A percentile compares a stretch with the other conserved stretches of the same genome.
Conservation (phyloP, 2,888 invertebrate species). For the Nomada fucata region DNA sequence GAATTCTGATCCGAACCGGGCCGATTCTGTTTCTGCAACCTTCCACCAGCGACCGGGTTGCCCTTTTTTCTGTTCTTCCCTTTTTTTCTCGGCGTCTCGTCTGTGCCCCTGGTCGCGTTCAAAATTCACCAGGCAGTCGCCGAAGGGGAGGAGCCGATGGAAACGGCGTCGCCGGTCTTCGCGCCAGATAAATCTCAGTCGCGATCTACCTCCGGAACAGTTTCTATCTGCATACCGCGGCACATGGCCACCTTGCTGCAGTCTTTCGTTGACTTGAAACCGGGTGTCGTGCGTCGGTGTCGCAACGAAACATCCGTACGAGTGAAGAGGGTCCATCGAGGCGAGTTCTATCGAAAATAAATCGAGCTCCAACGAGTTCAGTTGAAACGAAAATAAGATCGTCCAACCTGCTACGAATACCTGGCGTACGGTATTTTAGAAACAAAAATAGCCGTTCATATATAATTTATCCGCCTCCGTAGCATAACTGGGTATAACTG, state of each 20-base stretch:
- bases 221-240: slow-evolving; percentile 58
- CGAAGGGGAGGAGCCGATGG: slow-evolving; percentile 53
- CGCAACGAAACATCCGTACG: not conserved
- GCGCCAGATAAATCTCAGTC: slow-evolving; percentile 75
- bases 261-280: not conserved
- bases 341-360: not conserved
- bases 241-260: slow-evolving; percentile 13
- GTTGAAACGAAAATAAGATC: too few relatives aligned
- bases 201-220: slow-evolving; percentile 71
- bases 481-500: slow-evolving; percentile 51
- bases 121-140: slow-evolving; percentile 60
- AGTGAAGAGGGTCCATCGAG: not conserved
- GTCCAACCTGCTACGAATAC: not conserved
- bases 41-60: not conserved
- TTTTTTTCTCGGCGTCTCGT: slow-evolving; percentile 21
- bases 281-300: not conserved
- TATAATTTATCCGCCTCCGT: slow-evolving; percentile 64
- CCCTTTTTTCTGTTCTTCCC: not conserved
- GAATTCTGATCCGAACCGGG: slow-evolving; percentile 70
- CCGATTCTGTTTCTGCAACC: slow-evolving; percentile 23
- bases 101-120: slow-evolving; percentile 48
- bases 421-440: slow-evolving; percentile 2
- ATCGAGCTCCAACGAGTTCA: not conserved
- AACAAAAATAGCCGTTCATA: slow-evolving; percentile 51
- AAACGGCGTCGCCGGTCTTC: slow-evolving; percentile 63